These are phyloP conservation scores for Pycnomerus fuliginosus DNA, from an alignment of 2,888 invertebrate genomes.

Conservation along the genomic window DNA sequence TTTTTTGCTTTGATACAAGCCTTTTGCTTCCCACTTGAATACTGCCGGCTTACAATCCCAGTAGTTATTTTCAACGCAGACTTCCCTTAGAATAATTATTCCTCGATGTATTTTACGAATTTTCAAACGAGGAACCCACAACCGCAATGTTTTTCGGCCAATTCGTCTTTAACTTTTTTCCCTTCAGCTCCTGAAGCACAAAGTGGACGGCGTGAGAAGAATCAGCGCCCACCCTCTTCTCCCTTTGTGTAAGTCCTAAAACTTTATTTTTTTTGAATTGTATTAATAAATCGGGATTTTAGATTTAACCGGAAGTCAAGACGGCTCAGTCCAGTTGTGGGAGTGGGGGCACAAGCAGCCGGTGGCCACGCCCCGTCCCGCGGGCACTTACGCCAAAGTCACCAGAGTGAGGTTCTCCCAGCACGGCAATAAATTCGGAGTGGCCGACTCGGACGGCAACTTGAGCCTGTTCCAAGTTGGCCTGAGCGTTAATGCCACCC, in stretches of 20 bases:
- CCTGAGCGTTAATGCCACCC: slow-evolving; percentile 69
- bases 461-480: slow-evolving; percentile 94
- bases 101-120: too few species aligned
- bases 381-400: slow-evolving; percentile 94
- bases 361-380: slow-evolving; percentile 86
- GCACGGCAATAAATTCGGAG: slow-evolving; percentile 98
- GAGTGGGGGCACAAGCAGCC: slow-evolving; percentile 96
- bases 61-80: too few species aligned
- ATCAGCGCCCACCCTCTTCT: slow-evolving; percentile 95
- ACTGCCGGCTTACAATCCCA: too few species aligned
- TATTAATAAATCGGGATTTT: slow-evolving; percentile 7
- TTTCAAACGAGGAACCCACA: too few species aligned
- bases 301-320: slow-evolving; percentile 94
- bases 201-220: slow-evolving; percentile 90
- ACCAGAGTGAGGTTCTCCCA: slow-evolving; percentile 94
- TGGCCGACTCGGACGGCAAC: slow-evolving; percentile 96
- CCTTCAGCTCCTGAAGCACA: slow-evolving; percentile 86
- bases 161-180: too few species aligned
- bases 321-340: slow-evolving; percentile 95
- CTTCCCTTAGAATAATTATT: too few species aligned
- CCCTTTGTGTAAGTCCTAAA: slow-evolving; percentile 94
- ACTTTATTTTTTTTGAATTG: slow-evolving; percentile 2
- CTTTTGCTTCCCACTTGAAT: too few species aligned
- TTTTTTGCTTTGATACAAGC: too few species aligned
- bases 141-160: slow-evolving; percentile 22